Percentiles rank a stretch among this genome's conserved stretches.
Conservation (phyloP, 2,113 vertebrate genomes). For the Stegostoma tigrinum region DNA sequence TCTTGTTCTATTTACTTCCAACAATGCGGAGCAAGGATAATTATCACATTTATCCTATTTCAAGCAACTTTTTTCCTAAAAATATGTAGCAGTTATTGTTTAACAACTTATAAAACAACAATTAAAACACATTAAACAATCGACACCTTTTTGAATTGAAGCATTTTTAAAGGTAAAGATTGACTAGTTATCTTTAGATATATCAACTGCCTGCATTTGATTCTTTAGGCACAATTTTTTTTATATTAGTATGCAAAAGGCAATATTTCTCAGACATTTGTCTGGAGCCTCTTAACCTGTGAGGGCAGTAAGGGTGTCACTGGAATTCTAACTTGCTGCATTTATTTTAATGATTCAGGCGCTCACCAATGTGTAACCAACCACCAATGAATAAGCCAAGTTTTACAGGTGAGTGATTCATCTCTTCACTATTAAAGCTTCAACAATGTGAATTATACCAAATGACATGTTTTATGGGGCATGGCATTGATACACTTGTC, state of each 20-base stretch:
- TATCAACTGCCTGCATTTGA: no score
- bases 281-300: neutral
- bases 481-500: neutral
- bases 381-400: conserved; percentile 92
- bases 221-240: neutral
- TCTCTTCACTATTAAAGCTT: neutral
- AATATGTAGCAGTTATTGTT: neutral
- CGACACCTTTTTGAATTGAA: neutral
- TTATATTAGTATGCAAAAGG: neutral
- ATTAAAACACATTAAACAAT: neutral
- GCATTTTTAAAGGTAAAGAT: neutral
- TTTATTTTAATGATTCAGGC: conserved; percentile 55
- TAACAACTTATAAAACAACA: neutral
- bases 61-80: neutral
- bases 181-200: neutral
- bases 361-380: conserved; percentile 96
- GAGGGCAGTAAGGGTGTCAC: no score
- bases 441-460: neutral
- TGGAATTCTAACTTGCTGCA: neutral
- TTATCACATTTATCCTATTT: neutral
- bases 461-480: neutral
- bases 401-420: conserved; percentile 76
- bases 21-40: neutral
- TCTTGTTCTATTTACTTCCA: neutral
- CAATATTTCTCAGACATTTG: neutral